Evolutionary conservation across 2,888 invertebrate genomes (phyloP), one percentile per base, ranked within the genome.

Genomic region (Lasioglossum calceatum): DNA sequence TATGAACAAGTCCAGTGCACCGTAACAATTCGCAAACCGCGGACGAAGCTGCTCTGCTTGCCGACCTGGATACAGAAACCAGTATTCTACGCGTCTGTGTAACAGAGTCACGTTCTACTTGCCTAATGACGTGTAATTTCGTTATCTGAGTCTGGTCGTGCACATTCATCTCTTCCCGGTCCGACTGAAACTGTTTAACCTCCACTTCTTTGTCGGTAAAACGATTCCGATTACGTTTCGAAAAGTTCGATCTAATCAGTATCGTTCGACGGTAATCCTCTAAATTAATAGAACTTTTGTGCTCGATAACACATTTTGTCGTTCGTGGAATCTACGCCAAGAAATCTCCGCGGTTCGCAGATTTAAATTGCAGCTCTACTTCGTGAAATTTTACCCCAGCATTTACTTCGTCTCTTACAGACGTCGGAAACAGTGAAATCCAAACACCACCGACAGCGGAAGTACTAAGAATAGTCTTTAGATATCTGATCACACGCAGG

Each of bases 31-130:
- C 14, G 42, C 12, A 14, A 71, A 71, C 42, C 39, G 23, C 39
- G n/a, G 2, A 14, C n/a, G 2, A 10, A 42, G 42, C 23, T n/a
- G 39, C 42, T n/a, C 71, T 42, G 23, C 71, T 71, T 2, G 42
- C 2, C 61, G 36, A 47, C 23, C 47, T 8, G 36, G 2, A 16
- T 50, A 47, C 19, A 16, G 42, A 32, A 8, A 14, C 1, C 19
- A 8, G n/a, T 36, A 36, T 61, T 64, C 72, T 36, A 61, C 32
- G 39, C 54, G 84, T 54, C 83, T 67, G 84, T 19, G 19, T 32
- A 70, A 16, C 32, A 73, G 36, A 39, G 70, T 74, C 78, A 42
- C 50, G 84, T 72, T 84, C 84, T 61, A 78, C 61, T 84, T 84
- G 61, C 8, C 39, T 75, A 70, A 42, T 64, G 71, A 82, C 73